Base-by-base conservation (phyloP, 2,888 invertebrate genomes). In the Drosophila acutilabella region DNA sequence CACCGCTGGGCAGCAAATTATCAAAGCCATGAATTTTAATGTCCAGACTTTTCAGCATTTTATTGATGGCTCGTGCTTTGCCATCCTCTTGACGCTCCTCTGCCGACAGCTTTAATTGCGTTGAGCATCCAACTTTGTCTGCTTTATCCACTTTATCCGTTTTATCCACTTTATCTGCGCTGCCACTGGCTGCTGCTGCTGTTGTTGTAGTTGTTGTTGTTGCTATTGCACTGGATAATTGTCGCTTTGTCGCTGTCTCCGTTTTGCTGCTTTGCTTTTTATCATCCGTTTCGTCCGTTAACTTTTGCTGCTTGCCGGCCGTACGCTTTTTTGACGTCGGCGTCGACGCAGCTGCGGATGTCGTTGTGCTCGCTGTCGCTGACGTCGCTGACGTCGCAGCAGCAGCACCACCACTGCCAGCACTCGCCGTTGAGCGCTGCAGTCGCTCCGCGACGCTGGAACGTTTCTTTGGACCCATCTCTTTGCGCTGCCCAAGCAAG, bases 1-100 rank as follows among this genome's bases (percentile, higher is more conserved):
- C 92, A 1, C 89, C 86, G 64, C 89, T 90, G 42, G 90, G 89
- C 75, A 92, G 66, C 50, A 92, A 78, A 65, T 92, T 91, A 58
- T 90, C 90, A 56, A 91, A 92, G 47, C 92, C 92, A 64, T 88
- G 91, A 23, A 92, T 92, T 88, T 92, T 90, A 38, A 92, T 92
- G 74, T 92, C 92, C 59, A 92, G 86, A 71, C 81, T 92, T 71
- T 92, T 92, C 0, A 92, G 84, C 91, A 92, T 92, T 84, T 92
- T 92, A 67, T 90, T 92, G 4, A 92, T 91, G 23, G 92, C 92
- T 23, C 91, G 90, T 20, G 90, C 86, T 71, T 92, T 92, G 36
- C 90, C 92, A 81, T 92, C 91, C 54, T 91, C 91, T 40, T 78
- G 82, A 2, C 80, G 77, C 33, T 80, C 88, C 47, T 86, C 84